A percentile compares a stretch with the other conserved stretches of the same genome.
Evolutionary conservation across 2,888 invertebrate species (phyloP).

Genomic region (Operophtera brumata): DNA sequence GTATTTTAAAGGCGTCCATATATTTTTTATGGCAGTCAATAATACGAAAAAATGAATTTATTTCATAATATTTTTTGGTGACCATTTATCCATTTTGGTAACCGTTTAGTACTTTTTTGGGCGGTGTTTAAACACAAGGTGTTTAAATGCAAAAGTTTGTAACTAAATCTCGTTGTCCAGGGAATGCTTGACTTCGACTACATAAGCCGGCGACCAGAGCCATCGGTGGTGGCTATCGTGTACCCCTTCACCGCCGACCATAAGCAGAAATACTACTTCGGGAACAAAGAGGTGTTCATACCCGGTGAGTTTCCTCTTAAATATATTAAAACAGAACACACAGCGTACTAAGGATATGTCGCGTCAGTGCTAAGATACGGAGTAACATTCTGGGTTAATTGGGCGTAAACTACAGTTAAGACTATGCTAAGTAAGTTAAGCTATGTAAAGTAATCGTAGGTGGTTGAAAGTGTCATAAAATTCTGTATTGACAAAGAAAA

Average conservation of each 20-base stretch:
- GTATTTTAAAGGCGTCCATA: too few species aligned
- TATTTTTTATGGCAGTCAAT: too few species aligned
- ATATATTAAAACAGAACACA: not conserved
- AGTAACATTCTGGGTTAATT: too few species aligned
- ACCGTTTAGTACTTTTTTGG: too few species aligned
- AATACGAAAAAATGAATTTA: too few species aligned
- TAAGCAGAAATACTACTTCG: conserved; percentile 99
- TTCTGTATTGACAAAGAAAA: not conserved
- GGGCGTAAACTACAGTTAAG: too few species aligned
- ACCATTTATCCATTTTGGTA: too few species aligned
- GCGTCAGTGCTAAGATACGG: too few species aligned
- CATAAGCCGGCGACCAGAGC: conserved; percentile 92
- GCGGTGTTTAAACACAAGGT: too few species aligned
- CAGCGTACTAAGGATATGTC: not conserved
- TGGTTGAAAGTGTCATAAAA: not conserved
- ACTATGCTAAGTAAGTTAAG: too few species aligned
- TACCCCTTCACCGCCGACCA: conserved; percentile 99
- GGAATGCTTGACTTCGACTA: conserved; percentile 98
- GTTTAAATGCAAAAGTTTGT: not conserved
- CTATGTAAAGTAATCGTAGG: too few species aligned
- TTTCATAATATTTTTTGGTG: too few species aligned
- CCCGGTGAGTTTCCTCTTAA: conserved; percentile 76
- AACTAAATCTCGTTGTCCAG: conserved; percentile 50
- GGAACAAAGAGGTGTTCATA: conserved; percentile 97
- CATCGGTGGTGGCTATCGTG: conserved; percentile 97